phyloP scores from a whole-genome alignment of 1,140 invertebrate species.

The Drosophila serrata region DNA sequence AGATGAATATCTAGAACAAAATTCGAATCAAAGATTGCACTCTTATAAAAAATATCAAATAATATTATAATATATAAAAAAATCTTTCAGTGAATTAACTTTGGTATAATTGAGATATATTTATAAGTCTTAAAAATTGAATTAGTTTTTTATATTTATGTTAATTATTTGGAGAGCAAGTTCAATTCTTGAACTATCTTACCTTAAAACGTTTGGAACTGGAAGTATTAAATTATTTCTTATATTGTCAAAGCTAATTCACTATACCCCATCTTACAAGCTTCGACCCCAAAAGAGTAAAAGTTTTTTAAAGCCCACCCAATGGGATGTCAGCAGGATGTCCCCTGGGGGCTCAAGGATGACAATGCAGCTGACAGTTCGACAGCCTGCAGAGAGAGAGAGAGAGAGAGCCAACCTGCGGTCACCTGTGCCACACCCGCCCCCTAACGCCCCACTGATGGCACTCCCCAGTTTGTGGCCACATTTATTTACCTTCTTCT shows the following conservation, averaged over 20 bases:
- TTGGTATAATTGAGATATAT: no score
- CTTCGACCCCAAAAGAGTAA: constrained; percentile 24
- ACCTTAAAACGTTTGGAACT: no score
- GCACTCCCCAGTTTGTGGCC: constrained; percentile 44
- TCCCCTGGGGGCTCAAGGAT: constrained; percentile 10
- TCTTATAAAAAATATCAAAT: not conserved
- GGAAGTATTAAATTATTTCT: not conserved
- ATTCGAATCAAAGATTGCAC: not conserved
- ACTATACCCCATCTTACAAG: not conserved
- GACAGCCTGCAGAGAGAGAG: constrained; percentile 39
- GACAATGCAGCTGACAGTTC: constrained; percentile 39
- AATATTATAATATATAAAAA: not conserved
- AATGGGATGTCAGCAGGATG: constrained; percentile 28
- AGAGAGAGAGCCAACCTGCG: constrained; percentile 18
- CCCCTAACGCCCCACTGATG: not conserved
- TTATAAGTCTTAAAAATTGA: not conserved
- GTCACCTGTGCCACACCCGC: not conserved
- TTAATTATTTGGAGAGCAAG: not conserved
- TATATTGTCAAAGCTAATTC: not conserved
- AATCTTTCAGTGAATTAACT: not conserved
- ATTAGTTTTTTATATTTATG: not conserved
- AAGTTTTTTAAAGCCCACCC: constrained; percentile 53
- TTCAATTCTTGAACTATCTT: no score
- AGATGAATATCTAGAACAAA: not conserved
- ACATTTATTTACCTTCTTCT: constrained; percentile 62